Base-by-base conservation (phyloP, 2,113 vertebrate genomes). In the Ictalurus punctatus region DNA sequence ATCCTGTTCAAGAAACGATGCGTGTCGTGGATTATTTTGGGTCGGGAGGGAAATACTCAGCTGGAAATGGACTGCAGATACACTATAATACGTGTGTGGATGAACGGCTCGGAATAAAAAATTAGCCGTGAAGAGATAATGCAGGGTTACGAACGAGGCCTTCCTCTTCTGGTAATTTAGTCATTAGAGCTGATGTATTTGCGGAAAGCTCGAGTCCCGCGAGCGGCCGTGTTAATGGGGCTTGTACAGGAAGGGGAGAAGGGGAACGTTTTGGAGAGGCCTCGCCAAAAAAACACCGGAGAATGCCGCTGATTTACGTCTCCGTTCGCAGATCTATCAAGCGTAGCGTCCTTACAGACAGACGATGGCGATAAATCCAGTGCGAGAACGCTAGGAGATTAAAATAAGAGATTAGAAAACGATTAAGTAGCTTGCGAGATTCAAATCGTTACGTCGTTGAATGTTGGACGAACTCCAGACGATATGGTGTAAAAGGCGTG, bases 211-310 rank as follows among this genome's bases (percentile, higher is more conserved):
- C 81, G 69, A 84, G 87, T 94, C 93, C 94, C 94, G 25, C 61
- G 93, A 94, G 93, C 89, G 54, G 91, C 34, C 71, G 69, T 91
- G 89, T 92, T 94, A 95, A 95, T 94, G 93, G 92, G 84, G 93
- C 93, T 92, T 94, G 93, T 91, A 91, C 94, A 93, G 92, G 88
- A 86, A 92, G 91, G 93, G 93, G 91, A 89, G 88, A 61, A 48
- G 58, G 21, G 61, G 83, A 48, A 65, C 0, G 21, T 54, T 54
- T 44, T 27, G 6, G 34, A 85, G 89, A 92, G 86, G 78, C 65
- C 58, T 84, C 91, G 92, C 93, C 93, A 94, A 90, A 84, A 87
- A 52, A 91, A 73, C 79, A 44, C 25, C 8, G 44, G 79, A 85
- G 83, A 34, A 74, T 71, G 25, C 23, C 21, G 14, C 23, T 25